phyloP scores from a whole-genome alignment of 2,797 vertebrate species.

The Cirrhinus mrigala region DNA sequence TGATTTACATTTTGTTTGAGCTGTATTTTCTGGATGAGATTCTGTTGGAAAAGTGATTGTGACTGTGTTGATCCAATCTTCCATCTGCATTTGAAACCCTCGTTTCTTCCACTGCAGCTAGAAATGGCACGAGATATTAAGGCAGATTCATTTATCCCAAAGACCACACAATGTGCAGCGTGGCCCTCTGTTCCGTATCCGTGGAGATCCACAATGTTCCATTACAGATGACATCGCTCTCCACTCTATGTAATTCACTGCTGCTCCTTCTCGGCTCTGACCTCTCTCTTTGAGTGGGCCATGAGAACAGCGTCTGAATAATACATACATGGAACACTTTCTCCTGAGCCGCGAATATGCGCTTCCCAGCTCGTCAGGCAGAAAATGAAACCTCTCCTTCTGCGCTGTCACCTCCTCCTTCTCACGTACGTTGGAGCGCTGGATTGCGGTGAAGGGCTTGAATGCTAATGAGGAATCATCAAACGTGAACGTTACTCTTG shows the following conservation, averaged over 20 bases:
- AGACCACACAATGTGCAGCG: conserved; percentile 2
- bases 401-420: conserved; percentile 6
- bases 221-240: conserved; percentile 37
- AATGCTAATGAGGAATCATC: conserved; percentile 54
- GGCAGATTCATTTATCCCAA: conserved; percentile 13
- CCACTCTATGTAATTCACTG: conserved; percentile 41
- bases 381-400: conserved; percentile 55
- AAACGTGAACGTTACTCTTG: conserved; percentile 28
- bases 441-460: conserved; percentile 3
- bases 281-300: conserved; percentile 28
- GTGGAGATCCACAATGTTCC: conserved; percentile 45
- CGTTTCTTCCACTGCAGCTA: neutral
- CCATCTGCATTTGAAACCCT: conserved; percentile 12
- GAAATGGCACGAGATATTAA: neutral
- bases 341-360: conserved; percentile 21
- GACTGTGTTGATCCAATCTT: conserved; percentile 11
- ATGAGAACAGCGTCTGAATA: conserved; percentile 49
- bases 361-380: conserved; percentile 37
- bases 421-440: neutral
- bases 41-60: neutral
- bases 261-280: conserved; percentile 19
- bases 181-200: conserved; percentile 8
- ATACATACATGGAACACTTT: conserved; percentile 44
- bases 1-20: neutral
- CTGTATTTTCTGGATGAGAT: neutral